These are phyloP conservation scores for Oreocharis arfaki DNA, from an alignment of 2,113 vertebrate genomes.

Conservation along the genomic window DNA sequence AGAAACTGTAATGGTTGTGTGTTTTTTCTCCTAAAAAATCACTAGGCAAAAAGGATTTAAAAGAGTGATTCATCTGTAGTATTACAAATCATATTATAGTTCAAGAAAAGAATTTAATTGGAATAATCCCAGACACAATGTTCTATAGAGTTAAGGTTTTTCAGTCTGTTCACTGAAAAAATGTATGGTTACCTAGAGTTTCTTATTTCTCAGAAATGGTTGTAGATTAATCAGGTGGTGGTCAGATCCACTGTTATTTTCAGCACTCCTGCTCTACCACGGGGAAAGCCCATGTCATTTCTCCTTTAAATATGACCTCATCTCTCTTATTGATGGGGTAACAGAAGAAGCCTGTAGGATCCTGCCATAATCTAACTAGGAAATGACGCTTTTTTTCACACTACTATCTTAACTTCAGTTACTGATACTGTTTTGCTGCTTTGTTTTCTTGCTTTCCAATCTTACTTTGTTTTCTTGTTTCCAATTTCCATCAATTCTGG, in stretches of 20 bases:
- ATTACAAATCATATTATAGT: background rate
- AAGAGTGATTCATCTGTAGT: background rate
- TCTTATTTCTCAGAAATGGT: background rate
- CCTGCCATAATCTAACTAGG: background rate
- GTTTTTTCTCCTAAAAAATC: background rate
- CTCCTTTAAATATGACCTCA: background rate
- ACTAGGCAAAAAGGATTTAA: background rate
- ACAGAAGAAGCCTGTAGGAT: background rate
- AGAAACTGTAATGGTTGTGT: background rate
- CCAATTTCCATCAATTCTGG: no score
- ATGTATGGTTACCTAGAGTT: background rate
- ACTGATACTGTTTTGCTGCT: background rate
- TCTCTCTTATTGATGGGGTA: background rate
- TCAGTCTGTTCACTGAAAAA: background rate
- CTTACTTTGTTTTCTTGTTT: background rate
- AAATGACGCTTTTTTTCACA: background rate
- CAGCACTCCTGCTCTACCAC: rapidly evolving
- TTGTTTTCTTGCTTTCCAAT: background rate
- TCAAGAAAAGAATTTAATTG: background rate
- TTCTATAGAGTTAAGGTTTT: background rate
- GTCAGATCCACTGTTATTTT: background rate
- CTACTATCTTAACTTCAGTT: background rate
- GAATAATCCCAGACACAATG: background rate
- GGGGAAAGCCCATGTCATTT: background rate
- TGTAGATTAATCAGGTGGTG: background rate